Evolutionary conservation across 2,797 vertebrate species (phyloP).

Genomic region (Bradypodion ventrale): DNA sequence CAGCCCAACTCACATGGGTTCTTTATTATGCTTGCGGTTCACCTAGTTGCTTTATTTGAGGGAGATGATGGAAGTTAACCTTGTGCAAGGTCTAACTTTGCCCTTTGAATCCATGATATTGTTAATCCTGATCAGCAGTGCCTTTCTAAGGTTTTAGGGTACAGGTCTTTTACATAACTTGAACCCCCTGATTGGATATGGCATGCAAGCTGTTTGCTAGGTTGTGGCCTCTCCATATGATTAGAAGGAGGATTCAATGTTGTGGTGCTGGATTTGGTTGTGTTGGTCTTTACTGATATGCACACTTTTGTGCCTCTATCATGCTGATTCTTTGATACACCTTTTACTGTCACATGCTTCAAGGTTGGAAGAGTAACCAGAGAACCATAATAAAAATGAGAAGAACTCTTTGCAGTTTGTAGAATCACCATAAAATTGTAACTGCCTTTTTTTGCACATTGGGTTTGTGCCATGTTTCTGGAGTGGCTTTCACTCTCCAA

Average conservation of each 20-base stretch:
- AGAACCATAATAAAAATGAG: background rate
- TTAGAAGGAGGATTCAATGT: background rate
- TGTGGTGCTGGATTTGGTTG: background rate
- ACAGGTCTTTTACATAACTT: background rate
- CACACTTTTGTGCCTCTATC: background rate
- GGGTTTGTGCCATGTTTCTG: background rate
- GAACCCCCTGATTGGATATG: background rate
- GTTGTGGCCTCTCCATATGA: background rate
- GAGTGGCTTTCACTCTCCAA: background rate
- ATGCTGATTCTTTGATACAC: background rate
- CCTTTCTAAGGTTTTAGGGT: background rate
- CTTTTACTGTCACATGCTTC: background rate
- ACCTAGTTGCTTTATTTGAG: background rate
- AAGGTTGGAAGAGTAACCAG: background rate
- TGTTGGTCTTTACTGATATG: background rate
- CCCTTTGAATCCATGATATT: background rate
- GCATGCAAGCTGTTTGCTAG: background rate
- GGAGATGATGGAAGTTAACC: background rate
- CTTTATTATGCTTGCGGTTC: background rate
- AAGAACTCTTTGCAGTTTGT: background rate
- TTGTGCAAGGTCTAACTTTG: background rate
- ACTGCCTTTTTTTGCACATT: background rate
- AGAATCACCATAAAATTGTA: background rate
- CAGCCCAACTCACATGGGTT: background rate
- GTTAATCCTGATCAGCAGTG: background rate